Evolutionary conservation across 2,797 vertebrate genomes (phyloP), one percentile per base, ranked within the genome.

Genomic region (Manis crassicaudata): DNA sequence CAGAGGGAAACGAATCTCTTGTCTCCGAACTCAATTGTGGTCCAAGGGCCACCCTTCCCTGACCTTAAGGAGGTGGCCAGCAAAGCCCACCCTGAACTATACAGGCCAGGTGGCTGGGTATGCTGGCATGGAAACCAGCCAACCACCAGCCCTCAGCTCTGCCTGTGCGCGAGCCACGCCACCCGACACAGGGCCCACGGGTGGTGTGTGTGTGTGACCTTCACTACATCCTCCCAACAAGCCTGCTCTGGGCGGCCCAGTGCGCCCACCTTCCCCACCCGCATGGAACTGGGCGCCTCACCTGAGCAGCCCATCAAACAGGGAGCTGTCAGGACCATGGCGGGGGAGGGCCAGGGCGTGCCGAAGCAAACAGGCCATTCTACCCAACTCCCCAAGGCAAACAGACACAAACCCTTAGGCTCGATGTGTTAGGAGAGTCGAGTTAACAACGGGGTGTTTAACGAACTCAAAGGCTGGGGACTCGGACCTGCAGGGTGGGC

Each of bases 1-100:
- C 0, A 68, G 88, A 96, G 91, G 62, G 50, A 87, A 97, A 37
- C n/a, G 94, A 97, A 46, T 32, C 54, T 2, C 6, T 94, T 83
- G 60, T 90, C 94, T 93, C 73, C 17, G 63, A 87, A 87, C 75
- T 32, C 75, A 83, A 40, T 7, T 82, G 46, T 84, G 92, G 88
- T 35, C 56, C 76, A 79, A 88, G 50, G 54, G 56, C 58, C 62
- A 68, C 35, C 37, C 84, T 29, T 70, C 6, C 46, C 35, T 3
- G 10, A 46, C 46, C 13, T 13, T 0, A 63, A 18, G 43, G 62
- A 52, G 68, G 72, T 40, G 29, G 32, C n/a, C 46, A 40, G 68
- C n/a, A 35, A 35, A 29, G 37, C 35, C 29, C 14, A 43, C 56
- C 72, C 5, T 12, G 25, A 60, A 62, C 27, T 2, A 43, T 13